Percentiles rank a stretch among this genome's conserved stretches.
Conservation (phyloP, 2,888 invertebrate genomes). For the Diploptera punctata region DNA sequence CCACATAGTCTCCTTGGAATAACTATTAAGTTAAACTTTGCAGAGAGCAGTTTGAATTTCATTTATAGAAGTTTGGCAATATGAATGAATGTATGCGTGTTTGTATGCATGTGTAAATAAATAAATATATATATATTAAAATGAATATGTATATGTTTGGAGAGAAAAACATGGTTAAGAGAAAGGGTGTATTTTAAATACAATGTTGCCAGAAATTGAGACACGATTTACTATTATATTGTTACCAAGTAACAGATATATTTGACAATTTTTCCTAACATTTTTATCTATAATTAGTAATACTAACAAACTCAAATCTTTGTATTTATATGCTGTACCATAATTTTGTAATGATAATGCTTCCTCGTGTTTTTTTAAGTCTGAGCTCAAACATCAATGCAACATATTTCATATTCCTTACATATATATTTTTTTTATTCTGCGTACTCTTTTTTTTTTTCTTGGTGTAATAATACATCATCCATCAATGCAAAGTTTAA, state of each 20-base stretch:
- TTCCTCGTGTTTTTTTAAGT: neutral
- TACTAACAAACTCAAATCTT: constrained; percentile 12
- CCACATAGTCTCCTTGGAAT: neutral
- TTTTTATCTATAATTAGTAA: constrained; percentile 24
- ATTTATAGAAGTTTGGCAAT: neutral
- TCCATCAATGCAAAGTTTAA: too few species aligned
- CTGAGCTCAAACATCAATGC: constrained; percentile 19
- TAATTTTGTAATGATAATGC: constrained; percentile 22
- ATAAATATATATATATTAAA: constrained; percentile 26
- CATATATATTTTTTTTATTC: too few species aligned
- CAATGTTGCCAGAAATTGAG: constrained; percentile 29
- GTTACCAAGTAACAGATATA: constrained; percentile 36
- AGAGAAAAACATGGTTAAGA: constrained; percentile 16
- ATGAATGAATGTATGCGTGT: too few species aligned
- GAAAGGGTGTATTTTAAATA: constrained; percentile 34
- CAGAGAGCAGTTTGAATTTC: constrained; percentile 19
- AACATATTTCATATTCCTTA: too few species aligned
- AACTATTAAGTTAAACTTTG: neutral
- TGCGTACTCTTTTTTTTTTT: too few species aligned
- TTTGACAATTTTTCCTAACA: constrained; percentile 27
- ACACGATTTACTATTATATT: constrained; percentile 29
- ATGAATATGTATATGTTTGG: constrained; percentile 16
- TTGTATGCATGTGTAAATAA: constrained; percentile 1
- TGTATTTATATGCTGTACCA: constrained; percentile 20
- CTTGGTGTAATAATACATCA: too few species aligned